phyloP scores from a whole-genome alignment of 2,113 vertebrate species.

The Orientallactaga bullata region DNA sequence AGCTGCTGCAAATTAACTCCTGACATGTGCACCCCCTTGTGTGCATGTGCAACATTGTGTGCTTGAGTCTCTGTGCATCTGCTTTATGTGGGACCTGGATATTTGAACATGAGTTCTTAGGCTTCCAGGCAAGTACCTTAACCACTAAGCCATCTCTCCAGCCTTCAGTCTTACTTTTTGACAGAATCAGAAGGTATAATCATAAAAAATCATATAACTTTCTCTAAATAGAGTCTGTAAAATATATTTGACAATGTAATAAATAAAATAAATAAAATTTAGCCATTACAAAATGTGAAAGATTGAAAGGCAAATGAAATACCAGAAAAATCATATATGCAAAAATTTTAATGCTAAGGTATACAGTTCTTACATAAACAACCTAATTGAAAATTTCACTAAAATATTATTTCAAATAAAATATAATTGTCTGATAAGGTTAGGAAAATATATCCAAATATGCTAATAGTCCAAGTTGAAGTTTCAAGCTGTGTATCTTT shows the following conservation, averaged over 20 bases:
- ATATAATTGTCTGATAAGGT: neutral
- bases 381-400: neutral
- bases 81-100: too few species aligned
- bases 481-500: neutral
- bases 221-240: neutral
- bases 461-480: neutral
- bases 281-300: neutral
- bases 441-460: neutral
- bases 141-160: too few species aligned
- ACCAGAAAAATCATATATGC: neutral
- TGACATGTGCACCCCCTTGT: too few species aligned
- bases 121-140: too few species aligned
- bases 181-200: neutral
- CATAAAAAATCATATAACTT: neutral
- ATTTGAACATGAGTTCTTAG: too few species aligned
- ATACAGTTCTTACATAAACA: neutral
- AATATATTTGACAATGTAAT: neutral
- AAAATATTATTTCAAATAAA: neutral
- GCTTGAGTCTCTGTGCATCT: too few species aligned
- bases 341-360: neutral
- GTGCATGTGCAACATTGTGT: too few species aligned
- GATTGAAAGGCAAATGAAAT: neutral
- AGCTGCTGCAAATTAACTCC: too few species aligned
- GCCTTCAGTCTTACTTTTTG: neutral
- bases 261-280: neutral